Evolutionary conservation across 1,140 invertebrate species (phyloP), one percentile per base, ranked within the genome.

Genomic region (Lordiphosa collinella): DNA sequence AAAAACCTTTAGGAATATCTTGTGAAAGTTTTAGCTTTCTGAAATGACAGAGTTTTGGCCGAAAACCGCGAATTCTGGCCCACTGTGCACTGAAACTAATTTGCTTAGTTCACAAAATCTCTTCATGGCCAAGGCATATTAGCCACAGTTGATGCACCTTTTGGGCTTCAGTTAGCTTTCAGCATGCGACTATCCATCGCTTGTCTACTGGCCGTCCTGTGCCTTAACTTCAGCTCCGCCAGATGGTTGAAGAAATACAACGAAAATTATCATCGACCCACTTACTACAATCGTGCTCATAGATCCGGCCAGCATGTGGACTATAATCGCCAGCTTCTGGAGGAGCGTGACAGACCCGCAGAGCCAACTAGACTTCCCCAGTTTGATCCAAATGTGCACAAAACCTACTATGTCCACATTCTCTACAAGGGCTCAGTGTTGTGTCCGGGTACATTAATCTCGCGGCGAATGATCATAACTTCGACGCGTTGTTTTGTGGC

Each of bases 251-350:
- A 78, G 11, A 14, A 10, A 6, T 78, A 58, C 14, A 1, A 14
- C 25, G 73, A 78, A 43, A 51, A 56, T 25, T 67, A 68, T 18
- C 73, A 78, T 40, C 52, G 73, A 0, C 73, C 73, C 9, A 32
- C 35, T 1, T 78, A 78, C 22, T 67, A 71, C 14, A 71, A 78
- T 49, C 13, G 11, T 3, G n/a, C n/a, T 0, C 73, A 76, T n/a
- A 40, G n/a, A 0, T 1, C 1, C 1, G 1, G 0, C 0, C 4
- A 48, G 0, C 73, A 76, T 29, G 73, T 71, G 3, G 34, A 76
- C 34, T 76, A 76, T 46, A 61, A 48, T 43, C 50, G 64, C 0
- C 2, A 14, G 12, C 14, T n/a, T 0, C 12, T 75, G 10, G 64
- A 58, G 0, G 1, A 13, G 2, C 53, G 54, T 3, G 34, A 34